Evolutionary conservation across 2,797 vertebrate species (phyloP), one percentile per base, ranked within the genome.

Genomic region (Xenops minutus): DNA sequence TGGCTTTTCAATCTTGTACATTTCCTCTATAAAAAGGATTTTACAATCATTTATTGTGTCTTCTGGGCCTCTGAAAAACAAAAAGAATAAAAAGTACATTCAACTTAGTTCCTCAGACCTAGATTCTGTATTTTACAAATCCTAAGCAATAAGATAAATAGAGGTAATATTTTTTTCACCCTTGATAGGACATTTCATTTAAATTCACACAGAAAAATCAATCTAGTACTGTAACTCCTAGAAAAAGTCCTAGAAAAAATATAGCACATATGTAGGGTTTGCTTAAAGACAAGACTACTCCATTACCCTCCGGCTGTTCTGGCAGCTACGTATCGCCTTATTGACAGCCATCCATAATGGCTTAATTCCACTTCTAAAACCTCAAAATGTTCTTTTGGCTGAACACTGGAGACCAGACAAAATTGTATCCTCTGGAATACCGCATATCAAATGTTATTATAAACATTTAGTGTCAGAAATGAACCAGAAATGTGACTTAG

Each of bases 1-100:
- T 83, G 98, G 98, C 89, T 98, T 99, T 98, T 99, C 99, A 92
- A 99, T 98, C 97, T 99, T 98, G 98, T 99, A 99, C 96, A 99
- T 98, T 98, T 99, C 99, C 94, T 99, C 99, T 96, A 99, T 95
- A 97, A 99, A 99, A 87, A 98, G 96, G 95, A 99, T 98, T 96
- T 99, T 99, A 97, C 99, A 99, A 94, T 99, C 99, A 91, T 98
- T 98, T 82, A 99, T 98, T 85, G 98, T 97, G 95, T 99, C 99
- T 96, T 98, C 98, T 36, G 99, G 98, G 88, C 98, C 98, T 91
- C 99, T 99, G 97, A 89, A 97, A 97, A 95, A 96, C 85, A 97
- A 95, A 83, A 95, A 95, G 18, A 85, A 95, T 90, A 96, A 94
- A 93, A 88, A 64, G 26, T n/a, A 91, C 27, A 78, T 95, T 94